Evolutionary conservation across 2,888 invertebrate genomes (phyloP), one percentile per base, ranked within the genome.

Genomic region (Epicampocera succincta): DNA sequence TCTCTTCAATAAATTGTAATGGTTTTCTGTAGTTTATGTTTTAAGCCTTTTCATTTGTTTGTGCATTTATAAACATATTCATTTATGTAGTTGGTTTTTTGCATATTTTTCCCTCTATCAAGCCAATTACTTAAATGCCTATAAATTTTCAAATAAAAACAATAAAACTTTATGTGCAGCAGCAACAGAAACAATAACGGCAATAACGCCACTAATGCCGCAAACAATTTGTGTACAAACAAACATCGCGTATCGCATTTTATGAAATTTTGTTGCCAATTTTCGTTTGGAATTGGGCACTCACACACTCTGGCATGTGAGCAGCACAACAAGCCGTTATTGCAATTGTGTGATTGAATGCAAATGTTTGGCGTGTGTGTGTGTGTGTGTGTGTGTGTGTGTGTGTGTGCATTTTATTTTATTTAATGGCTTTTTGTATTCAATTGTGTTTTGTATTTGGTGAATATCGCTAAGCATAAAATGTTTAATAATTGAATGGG

Each of bases 71-170:
- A 29, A 29, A 29, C 29, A 12, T 50, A 33, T 52, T n/a, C 19
- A 29, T 42, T 42, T 29, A 15, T 25, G 48, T 50, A 0, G 1
- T 50, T 50, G 8, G 19, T 40, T 38, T 11, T 4, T 38, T 42
- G 60, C 60, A 42, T 52, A n/a, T 29, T 42, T 52, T 69, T 69
- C n/a, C 25, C 61, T 50, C 42, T 80, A 75, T 52, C 69, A 72
- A 54, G 71, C 68, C 80, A 75, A 75, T 80, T 80, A 80, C 80
- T 80, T 80, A n/a, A 80, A 80, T 80, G 66, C 75, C 80, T 80
- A 71, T 71, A 76, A 71, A 80, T 66, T 76, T 66, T 11, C 52
- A 46, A 65, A 76, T 68, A 56, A 76, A 63, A 69, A 25, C 54
- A 63, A 69, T 69, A 54, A 69, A 69, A 76, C 54, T 76, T 54